Base-by-base conservation (phyloP, 1,140 invertebrate genomes). In the Augochlora pura region DNA sequence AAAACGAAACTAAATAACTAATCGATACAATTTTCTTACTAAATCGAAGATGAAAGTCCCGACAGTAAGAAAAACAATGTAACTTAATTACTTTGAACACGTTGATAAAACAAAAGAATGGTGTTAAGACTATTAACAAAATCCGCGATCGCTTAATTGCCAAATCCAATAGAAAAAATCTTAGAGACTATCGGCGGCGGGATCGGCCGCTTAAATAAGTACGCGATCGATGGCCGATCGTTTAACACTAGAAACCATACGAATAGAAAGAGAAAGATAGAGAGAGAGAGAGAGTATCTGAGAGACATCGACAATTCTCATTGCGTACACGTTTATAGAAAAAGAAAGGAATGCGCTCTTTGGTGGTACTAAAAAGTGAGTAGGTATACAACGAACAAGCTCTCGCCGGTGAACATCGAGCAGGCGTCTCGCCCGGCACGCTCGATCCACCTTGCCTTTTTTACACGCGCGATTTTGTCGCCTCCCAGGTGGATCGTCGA, bases 331-430 rank as follows among this genome's bases (percentile, higher is more conserved):
- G 32, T 32, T 32, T 32, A 32, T 4, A 32, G 32, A 32, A 32
- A 32, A 32, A 57, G n/a, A 65, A 65, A 54, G 71, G 60, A 65
- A 74, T 38, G 38, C 32, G 52, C 21, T 73, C 18, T 73, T 64
- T 52, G 59, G 39, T 72, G 39, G 49, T 60, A 63, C 27, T 39
- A n/a, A n/a, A n/a, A 60, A 21, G 60, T 60, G 25, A 63, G 60
- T 21, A 49, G 42, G 23, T 42, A 46, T 52, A n/a, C 23, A 39
- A 54, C 52, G 9, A 57, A 57, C 54, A n/a, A 57, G 54, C n/a
- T n/a, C 7, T n/a, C 42, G 14, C 8, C 39, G 39, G 39, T 46
- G 42, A 3, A 46, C 1, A 46, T 14, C 42, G 14, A 12, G 7
- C 10, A 46, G 14, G 42, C 10, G 10, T 23, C 38, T 38, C 21